These are phyloP conservation scores for Luidia sarsii DNA, from an alignment of 53 echinoderm and acorn worm species.

Conservation along the genomic window DNA sequence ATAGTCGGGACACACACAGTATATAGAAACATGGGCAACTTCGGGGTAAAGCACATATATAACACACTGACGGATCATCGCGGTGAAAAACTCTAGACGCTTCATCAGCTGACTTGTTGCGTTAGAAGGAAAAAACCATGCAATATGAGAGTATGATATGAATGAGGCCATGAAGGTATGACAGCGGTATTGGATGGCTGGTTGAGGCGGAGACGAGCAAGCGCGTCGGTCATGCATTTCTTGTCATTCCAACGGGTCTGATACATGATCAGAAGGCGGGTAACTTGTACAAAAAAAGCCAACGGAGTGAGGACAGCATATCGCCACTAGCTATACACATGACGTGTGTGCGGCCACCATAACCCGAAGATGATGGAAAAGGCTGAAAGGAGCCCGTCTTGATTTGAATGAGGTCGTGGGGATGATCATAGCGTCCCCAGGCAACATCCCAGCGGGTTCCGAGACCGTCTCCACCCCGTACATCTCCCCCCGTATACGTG, in stretches of 20 bases:
- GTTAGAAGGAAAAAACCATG: too few species aligned
- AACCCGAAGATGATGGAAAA: constrained; percentile 14
- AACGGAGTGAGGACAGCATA: background rate
- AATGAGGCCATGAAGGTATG: too few species aligned
- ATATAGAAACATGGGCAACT: background rate
- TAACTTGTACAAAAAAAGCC: constrained; percentile 2
- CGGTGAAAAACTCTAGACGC: too few species aligned
- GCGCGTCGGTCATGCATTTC: too few species aligned
- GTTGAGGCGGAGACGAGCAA: too few species aligned
- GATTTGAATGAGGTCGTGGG: constrained; percentile 34
- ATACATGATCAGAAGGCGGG: constrained; percentile 34
- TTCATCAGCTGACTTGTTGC: too few species aligned
- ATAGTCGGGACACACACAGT: background rate
- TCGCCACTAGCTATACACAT: constrained; percentile 29
- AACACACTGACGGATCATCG: too few species aligned
- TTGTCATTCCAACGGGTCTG: too few species aligned
- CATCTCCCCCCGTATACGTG: constrained; percentile 52
- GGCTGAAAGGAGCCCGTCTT: constrained; percentile 6
- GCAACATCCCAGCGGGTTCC: constrained; percentile 42
- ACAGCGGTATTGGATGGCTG: too few species aligned
- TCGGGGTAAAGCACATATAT: too few species aligned
- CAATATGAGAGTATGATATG: too few species aligned
- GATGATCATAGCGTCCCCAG: constrained; percentile 32
- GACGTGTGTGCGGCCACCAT: constrained; percentile 21
- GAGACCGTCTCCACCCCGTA: background rate